Conservation (phyloP, 2,113 vertebrate species). For the Hippocampus abdominalis region DNA sequence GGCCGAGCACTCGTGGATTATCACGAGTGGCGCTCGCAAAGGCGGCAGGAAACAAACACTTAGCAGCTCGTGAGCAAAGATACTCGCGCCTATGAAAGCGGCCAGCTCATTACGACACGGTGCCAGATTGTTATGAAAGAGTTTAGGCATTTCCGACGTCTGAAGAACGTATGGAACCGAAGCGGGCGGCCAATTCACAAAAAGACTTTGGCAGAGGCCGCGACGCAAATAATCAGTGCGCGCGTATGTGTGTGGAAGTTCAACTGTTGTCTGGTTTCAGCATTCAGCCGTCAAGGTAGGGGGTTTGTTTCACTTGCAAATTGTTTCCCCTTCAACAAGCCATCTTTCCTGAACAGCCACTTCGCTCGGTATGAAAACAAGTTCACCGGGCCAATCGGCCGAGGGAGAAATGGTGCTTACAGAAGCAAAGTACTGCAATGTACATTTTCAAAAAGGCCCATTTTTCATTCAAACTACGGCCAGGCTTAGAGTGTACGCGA, state of each 20-base stretch:
- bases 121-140: background rate
- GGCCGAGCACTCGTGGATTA: too few species aligned
- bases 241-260: conserved; percentile 21
- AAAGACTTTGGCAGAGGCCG: conserved; percentile 6
- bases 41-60: background rate
- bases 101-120: background rate
- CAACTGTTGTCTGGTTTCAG: conserved; percentile 61
- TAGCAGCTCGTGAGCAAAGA: background rate
- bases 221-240: background rate
- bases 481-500: too few species aligned
- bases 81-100: background rate
- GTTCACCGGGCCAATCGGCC: too few species aligned
- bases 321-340: conserved; percentile 42
- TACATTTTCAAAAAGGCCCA: too few species aligned
- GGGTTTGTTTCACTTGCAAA: conserved; percentile 23
- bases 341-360: conserved; percentile 11
- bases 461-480: too few species aligned
- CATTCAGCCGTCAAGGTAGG: conserved; percentile 27
- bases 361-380: background rate
- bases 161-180: background rate
- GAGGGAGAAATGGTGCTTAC: too few species aligned
- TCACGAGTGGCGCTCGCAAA: too few species aligned
- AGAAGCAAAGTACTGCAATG: too few species aligned
- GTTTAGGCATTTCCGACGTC: background rate
- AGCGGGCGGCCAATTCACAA: background rate